Evolutionary conservation across 2,113 vertebrate genomes (phyloP).

Genomic region (Odocoileus hemionus): DNA sequence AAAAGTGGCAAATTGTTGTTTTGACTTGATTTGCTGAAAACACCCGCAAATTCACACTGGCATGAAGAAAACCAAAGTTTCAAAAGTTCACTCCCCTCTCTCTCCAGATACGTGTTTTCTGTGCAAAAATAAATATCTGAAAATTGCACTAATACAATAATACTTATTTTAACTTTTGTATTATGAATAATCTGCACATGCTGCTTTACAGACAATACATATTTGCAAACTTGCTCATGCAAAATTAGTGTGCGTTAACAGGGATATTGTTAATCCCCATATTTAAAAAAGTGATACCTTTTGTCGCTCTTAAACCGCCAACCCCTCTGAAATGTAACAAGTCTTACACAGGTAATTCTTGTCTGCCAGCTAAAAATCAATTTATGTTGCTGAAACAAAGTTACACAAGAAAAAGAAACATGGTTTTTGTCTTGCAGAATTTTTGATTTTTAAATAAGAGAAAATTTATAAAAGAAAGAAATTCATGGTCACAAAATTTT

Average conservation of each 20-base stretch:
- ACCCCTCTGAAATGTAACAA: slow-evolving; percentile 75
- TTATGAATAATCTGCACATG: slow-evolving; percentile 84
- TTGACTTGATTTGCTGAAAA: slow-evolving; percentile 57
- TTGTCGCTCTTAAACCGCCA: slow-evolving; percentile 74
- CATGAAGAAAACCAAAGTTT: slow-evolving; percentile 64
- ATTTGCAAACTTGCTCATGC: slow-evolving; percentile 87
- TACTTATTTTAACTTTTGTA: slow-evolving; percentile 78
- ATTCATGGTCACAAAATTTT: slow-evolving; percentile 84
- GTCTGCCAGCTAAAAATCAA: slow-evolving; percentile 79
- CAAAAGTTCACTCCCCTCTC: slow-evolving; percentile 66
- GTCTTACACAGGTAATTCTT: slow-evolving; percentile 77
- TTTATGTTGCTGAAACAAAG: slow-evolving; percentile 81
- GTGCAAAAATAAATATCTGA: slow-evolving; percentile 75
- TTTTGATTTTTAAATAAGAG: slow-evolving; percentile 75
- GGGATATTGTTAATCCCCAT: slow-evolving; percentile 74
- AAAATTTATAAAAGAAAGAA: slow-evolving; percentile 79
- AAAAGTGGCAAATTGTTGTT: slow-evolving; percentile 63
- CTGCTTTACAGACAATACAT: slow-evolving; percentile 84
- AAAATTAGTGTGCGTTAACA: slow-evolving; percentile 81
- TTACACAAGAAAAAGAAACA: slow-evolving; percentile 78
- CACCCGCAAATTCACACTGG: slow-evolving; percentile 59
- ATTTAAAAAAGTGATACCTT: slow-evolving; percentile 76
- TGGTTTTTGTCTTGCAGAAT: slow-evolving; percentile 69
- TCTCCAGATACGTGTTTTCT: slow-evolving; percentile 62
- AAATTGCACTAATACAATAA: slow-evolving; percentile 77